phyloP scores from a whole-genome alignment of 2,797 vertebrate genomes.

The Amphiprion clarkii region DNA sequence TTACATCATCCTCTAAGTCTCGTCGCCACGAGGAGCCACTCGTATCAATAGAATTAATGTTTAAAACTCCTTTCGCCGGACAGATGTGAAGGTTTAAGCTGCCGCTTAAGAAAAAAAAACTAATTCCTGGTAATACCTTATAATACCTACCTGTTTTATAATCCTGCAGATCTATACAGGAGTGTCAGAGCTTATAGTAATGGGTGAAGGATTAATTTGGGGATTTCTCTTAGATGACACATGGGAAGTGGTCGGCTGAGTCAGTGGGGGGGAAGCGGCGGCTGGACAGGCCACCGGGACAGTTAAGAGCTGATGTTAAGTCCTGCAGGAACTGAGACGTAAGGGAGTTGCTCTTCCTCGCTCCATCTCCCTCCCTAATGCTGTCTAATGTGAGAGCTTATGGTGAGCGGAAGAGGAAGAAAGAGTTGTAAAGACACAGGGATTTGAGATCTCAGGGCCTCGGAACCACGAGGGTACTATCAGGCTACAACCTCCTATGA shows the following conservation, averaged over 20 bases:
- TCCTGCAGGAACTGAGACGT: conserved; percentile 47
- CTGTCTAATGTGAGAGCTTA: conserved; percentile 72
- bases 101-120: conserved; percentile 41
- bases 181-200: conserved; percentile 69
- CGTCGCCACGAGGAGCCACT: conserved; percentile 2
- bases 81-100: conserved; percentile 65
- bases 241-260: conserved; percentile 43
- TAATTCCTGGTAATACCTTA: conserved; percentile 73
- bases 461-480: conserved; percentile 43
- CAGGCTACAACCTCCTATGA: conserved; percentile 53
- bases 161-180: conserved; percentile 68
- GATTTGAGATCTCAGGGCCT: conserved; percentile 63
- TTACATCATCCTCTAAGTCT: conserved; percentile 45
- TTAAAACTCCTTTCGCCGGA: conserved; percentile 26
- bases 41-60: conserved; percentile 43
- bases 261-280: conserved; percentile 18
- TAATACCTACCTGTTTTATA: conserved; percentile 69
- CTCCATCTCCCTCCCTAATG: conserved; percentile 55
- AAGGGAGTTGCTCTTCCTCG: conserved; percentile 37
- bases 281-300: conserved; percentile 51
- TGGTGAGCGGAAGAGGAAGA: conserved; percentile 44
- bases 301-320: conserved; percentile 62
- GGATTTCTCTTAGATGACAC: conserved; percentile 57
- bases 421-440: conserved; percentile 60
- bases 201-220: conserved; percentile 59